phyloP scores from a whole-genome alignment of 2,888 invertebrate genomes.

The Cephus runcator region DNA sequence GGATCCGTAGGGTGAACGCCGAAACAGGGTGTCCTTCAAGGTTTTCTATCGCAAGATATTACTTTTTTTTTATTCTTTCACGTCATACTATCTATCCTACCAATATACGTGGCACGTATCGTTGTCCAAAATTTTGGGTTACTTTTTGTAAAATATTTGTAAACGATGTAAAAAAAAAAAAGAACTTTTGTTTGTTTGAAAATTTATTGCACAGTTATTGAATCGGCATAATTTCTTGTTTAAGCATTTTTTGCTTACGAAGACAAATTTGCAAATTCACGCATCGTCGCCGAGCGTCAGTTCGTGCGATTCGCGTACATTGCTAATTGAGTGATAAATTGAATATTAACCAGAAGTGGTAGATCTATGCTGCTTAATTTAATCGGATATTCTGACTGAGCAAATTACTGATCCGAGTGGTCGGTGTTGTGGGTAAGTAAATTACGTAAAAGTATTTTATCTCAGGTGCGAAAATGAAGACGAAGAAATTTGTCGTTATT shows the following conservation, averaged over 20 bases:
- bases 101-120: not conserved
- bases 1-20: slow-evolving; percentile 4
- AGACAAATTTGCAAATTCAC: not conserved
- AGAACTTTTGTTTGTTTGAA: no score
- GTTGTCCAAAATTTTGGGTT: not conserved
- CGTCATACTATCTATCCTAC: not conserved
- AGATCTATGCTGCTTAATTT: not conserved
- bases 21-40: not conserved
- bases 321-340: not conserved
- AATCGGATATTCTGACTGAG: not conserved
- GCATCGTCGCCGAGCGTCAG: not conserved
- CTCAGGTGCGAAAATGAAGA: not conserved
- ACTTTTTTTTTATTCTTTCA: not conserved
- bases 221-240: not conserved
- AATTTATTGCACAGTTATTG: no score
- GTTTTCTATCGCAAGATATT: not conserved
- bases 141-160: not conserved
- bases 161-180: not conserved
- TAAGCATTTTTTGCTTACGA: not conserved
- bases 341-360: not conserved
- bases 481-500: not conserved
- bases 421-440: not conserved
- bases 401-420: not conserved
- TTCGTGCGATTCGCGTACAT: not conserved
- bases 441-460: not conserved